Base-by-base conservation (phyloP, 2,113 vertebrate species). In the Eira barbara region DNA sequence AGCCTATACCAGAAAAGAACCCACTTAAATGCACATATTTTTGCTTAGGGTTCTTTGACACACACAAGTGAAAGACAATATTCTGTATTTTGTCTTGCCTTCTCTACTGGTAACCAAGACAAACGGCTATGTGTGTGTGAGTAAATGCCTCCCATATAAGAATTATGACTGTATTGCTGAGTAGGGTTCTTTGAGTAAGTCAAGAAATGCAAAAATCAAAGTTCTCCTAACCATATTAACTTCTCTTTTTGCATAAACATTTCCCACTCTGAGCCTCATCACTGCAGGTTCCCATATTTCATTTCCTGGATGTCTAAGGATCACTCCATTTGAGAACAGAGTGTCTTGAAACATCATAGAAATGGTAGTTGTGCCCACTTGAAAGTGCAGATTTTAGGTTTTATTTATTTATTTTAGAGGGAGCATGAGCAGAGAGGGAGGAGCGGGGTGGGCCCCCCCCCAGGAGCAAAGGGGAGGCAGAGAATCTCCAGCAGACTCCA, bases 61-160 rank as follows among this genome's bases (percentile, higher is more conserved):
- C 4, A 12, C 49, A 63, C 65, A 73, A 67, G 63, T 52, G 74
- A 95, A 73, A 96, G 91, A 65, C 25, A 63, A 49, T 17, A 88
- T 96, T 89, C 65, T 71, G 34, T 69, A 94, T 97, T 94, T 93
- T 49, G 29, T 88, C 74, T 96, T 80, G 4, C 55, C 93, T 86
- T 90, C 57, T 89, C 63, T 87, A 85, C 55, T 49, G 52, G 84
- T 67, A 94, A 93, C 90, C 49, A 92, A 93, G 82, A 89, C 14
- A 63, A 71, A 73, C 90, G 55, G n/a, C 69, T 88, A 34, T 76
- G 61, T 12, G 31, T 80, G 4, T 63, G 36, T 61, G 17, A 59
- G 34, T 59, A 57, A 83, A 78, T 39, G 49, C 89, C 4, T 65
- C 34, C 59, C 15, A 80, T 65, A 55, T 86, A 92, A 89, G 87